Evolutionary conservation across 2,113 vertebrate species (phyloP).

Genomic region (Rhea pennata): DNA sequence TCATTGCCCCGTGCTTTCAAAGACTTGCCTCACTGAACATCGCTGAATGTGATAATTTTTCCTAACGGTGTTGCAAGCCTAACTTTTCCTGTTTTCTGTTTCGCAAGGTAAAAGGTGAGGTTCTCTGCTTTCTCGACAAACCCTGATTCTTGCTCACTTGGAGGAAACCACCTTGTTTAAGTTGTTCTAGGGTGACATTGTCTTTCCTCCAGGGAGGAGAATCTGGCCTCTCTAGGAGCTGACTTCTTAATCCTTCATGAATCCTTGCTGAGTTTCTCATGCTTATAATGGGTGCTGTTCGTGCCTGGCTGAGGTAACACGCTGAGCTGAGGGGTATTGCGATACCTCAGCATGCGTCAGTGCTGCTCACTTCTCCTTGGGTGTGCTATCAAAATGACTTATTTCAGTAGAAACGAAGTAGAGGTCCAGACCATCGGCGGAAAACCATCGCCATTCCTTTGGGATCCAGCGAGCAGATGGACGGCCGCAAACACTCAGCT

Average conservation of each 20-base stretch:
- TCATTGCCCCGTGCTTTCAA: accelerated
- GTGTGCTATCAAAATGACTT: accelerated
- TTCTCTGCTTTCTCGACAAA: accelerated
- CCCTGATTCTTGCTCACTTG: accelerated
- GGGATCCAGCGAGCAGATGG: not conserved
- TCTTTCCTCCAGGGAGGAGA: not conserved
- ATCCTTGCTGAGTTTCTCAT: not conserved
- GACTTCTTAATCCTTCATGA: not conserved
- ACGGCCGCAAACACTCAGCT: accelerated
- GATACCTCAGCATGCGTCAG: accelerated
- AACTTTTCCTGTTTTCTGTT: not conserved
- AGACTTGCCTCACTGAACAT: not conserved
- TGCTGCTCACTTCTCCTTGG: accelerated
- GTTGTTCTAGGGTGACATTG: accelerated
- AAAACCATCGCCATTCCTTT: accelerated
- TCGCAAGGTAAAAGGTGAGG: not conserved
- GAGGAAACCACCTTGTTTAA: not conserved
- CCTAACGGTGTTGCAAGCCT: accelerated
- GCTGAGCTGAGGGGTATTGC: too few species aligned
- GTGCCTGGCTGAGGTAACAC: too few species aligned
- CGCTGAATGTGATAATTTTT: accelerated
- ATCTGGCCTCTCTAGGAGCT: accelerated
- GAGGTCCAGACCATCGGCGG: accelerated
- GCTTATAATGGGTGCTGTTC: accelerated
- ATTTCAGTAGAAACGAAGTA: accelerated